Evolutionary conservation across 2,113 vertebrate genomes (phyloP), one percentile per base, ranked within the genome.

Genomic region (Porphyrio hochstetteri): DNA sequence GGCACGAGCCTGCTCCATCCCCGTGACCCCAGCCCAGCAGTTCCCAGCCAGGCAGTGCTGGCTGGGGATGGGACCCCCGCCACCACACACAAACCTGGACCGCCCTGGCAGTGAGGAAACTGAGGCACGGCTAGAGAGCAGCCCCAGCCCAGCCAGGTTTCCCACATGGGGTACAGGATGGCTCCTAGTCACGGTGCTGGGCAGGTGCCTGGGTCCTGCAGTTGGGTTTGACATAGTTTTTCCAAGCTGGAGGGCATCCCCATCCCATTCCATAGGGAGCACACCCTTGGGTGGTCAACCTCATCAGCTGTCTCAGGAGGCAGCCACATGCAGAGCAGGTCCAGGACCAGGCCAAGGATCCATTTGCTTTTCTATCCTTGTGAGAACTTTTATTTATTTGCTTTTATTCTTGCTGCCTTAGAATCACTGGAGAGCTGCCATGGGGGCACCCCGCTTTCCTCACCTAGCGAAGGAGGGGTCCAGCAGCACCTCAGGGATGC

Each of bases 271-370:
- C 44, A 24, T 31, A 19, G 55, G 60, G 55, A 53, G 14, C 18
- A 1, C 76, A 60, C 27, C 70, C 55, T 69, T 25, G 0, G 5
- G 1, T 2, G 25, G 33, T 42, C 27, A 4, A 5, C 70, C 1
- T 0, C 61, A 46, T n/a, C 80, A 33, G 1, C 18, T 16, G 5
- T 46, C 35, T 63, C 21, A 12, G 0, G 2, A 19, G 68, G 31
- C 87, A 25, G 29, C 40, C 16, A 1, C 2, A 0, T 55, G 59
- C 55, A 18, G n/a, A 33, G 11, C 4, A 2, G 46, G 31, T 76
- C 77, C 3, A 2, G 82, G 42, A 31, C 12, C 10, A 10, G 29
- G n/a, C 65, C 3, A 12, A 42, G 19, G 46, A 63, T 68, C 82
- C 52, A 9, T 36, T 76, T 13, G 4, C n/a, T 70, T 63, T 83